phyloP scores from a whole-genome alignment of 2,888 invertebrate species.

The Drosophila anomelani region DNA sequence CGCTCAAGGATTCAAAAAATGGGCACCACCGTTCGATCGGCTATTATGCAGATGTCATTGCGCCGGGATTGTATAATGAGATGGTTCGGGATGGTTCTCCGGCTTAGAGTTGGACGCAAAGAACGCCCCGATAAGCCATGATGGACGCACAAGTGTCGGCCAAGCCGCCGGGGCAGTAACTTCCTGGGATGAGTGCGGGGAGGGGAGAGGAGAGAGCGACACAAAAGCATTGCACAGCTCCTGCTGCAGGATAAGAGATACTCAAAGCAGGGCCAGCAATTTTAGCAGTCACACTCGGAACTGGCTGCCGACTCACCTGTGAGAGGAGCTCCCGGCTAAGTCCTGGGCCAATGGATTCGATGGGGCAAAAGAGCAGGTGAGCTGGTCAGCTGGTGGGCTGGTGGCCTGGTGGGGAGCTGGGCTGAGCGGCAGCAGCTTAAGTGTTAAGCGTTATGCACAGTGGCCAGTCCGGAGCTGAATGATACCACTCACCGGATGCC shows the following conservation, averaged over 20 bases:
- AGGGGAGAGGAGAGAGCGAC: constrained; percentile 6
- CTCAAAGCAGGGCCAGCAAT: constrained; percentile 26
- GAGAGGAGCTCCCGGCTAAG: constrained; percentile 49
- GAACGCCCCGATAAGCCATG: constrained; percentile 34
- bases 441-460: constrained; percentile 82
- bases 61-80: constrained; percentile 42
- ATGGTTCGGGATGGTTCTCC: constrained; percentile 1
- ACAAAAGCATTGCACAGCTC: constrained; percentile 20
- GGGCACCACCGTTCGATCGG: constrained; percentile 44
- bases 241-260: constrained; percentile 15
- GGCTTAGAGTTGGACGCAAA: background rate
- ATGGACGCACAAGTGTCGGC: constrained; percentile 39
- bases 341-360: constrained; percentile 25
- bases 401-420: background rate
- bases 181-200: background rate
- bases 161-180: constrained; percentile 24
- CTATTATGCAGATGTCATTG: constrained; percentile 52
- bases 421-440: constrained; percentile 78
- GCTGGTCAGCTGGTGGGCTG: constrained; percentile 5
- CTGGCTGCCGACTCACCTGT: constrained; percentile 41
- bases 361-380: constrained; percentile 6
- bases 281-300: constrained; percentile 62
- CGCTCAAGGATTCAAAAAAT: constrained; percentile 56
- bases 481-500: constrained; percentile 39
- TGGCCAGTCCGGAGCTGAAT: constrained; percentile 42